Evolutionary conservation across 2,113 vertebrate genomes (phyloP), one percentile per base, ranked within the genome.

Genomic region (Pelmatolapia mariae): DNA sequence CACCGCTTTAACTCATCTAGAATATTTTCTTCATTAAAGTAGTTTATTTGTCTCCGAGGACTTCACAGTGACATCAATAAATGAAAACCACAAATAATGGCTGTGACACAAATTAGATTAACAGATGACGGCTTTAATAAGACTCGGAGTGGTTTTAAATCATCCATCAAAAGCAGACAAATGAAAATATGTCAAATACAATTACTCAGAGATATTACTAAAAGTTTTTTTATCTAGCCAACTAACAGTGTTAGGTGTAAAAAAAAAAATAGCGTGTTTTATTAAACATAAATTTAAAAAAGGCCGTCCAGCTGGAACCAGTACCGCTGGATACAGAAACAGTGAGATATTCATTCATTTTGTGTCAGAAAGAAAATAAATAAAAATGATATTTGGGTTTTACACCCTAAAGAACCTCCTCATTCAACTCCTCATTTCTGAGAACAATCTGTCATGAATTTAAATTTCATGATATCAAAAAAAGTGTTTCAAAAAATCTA

Each of bases 111-210:
- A 18, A 79, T 36, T 18, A 84, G 66, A 91, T 82, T 86, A 31
- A 88, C 52, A 84, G 29, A 52, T 7, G n/a, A 52, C 83, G 24
- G 9, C 57, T 89, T 89, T 89, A 87, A 93, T 91, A 33, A 83
- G 63, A 84, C 18, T 61, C 40, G 4, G 26, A 43, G 73, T 19
- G 73, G 0, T 16, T 40, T 33, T 22, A 43, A 66, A 66, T 68
- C 33, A 7, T 89, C 71, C 81, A 84, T 89, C 90, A 90, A 10
- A 26, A 38, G 4, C 85, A 18, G 43, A 36, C 61, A 81, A 84
- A 80, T 68, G 53, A 91, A 89, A 85, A 84, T 79, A 88, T 18
- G 83, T 88, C 84, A 59, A 38, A 24, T 2, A 40, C 6, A 66
- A 71, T 73, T 10, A 66, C 52, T 36, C 10, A 7, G 22, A 4